phyloP scores from a whole-genome alignment of 2,888 invertebrate species.

The Fissipunctia ypsillon region DNA sequence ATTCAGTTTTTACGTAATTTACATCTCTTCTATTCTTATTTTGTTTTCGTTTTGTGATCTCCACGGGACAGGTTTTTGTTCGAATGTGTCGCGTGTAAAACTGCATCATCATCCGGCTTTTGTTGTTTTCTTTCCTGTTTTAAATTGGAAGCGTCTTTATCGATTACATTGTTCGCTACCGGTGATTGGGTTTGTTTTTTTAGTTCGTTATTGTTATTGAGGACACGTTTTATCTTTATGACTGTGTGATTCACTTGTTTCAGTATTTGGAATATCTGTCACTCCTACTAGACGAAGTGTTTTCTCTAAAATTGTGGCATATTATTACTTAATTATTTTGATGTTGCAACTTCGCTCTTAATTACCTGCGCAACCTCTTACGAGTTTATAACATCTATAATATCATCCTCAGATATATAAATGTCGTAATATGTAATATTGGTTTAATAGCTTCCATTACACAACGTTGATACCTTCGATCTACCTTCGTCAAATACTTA shows the following conservation, averaged over 20 bases:
- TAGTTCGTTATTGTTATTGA: conserved; percentile 35
- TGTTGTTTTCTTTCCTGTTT: conserved; percentile 78
- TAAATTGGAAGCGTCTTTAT: conserved; percentile 83
- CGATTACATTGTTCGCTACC: conserved; percentile 83
- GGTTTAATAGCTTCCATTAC: conserved; percentile 41
- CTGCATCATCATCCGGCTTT: conserved; percentile 79
- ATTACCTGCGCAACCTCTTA: conserved; percentile 33
- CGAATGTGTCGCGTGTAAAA: conserved; percentile 69
- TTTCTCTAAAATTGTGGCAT: neutral
- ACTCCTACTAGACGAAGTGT: neutral
- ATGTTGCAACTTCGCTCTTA: conserved; percentile 37
- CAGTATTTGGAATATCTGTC: neutral
- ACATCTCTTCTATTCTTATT: conserved; percentile 83
- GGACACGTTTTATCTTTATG: conserved; percentile 37
- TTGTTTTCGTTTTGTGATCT: conserved; percentile 71
- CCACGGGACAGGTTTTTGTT: conserved; percentile 71
- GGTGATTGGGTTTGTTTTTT: conserved; percentile 66
- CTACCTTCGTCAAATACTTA: conserved; percentile 17
- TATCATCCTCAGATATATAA: conserved; percentile 27
- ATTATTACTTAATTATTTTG: neutral
- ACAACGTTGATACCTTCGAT: conserved; percentile 22
- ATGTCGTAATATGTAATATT: conserved; percentile 51
- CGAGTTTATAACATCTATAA: conserved; percentile 27
- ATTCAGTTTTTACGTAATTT: conserved; percentile 79
- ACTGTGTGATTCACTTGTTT: conserved; percentile 24